Base-by-base conservation (phyloP, 2,888 invertebrate genomes). In the Noctua pronuba region DNA sequence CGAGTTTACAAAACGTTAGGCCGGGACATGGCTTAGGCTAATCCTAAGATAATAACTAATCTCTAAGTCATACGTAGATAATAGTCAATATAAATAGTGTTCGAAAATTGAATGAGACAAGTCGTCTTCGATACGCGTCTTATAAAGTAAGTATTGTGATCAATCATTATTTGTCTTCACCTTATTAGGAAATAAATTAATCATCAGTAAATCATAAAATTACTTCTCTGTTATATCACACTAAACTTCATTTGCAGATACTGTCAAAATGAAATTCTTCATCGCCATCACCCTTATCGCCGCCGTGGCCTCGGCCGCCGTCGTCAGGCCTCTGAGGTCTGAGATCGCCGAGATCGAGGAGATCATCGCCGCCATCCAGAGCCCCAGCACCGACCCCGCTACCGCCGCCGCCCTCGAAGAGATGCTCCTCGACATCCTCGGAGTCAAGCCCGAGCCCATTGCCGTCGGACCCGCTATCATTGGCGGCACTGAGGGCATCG, bases 261-360 rank as follows among this genome's bases (percentile, higher is more conserved):
- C 70, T 88, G 88, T 80, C 86, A 92, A 88, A 67, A 95, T 95
- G 95, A 95, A 95, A 92, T 94, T 88, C 93, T 88, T 95, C 88
- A 65, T 94, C 64, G 92, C 92, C 72, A 88, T 95, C 88, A 93
- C 93, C 67, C 88, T 94, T 65, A 88, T 94, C 89, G 94, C 90
- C 86, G 89, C 93, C 85, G 93, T 93, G 91, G 94, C 94, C 70
- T 92, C 93, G 83, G 93, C 92, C 82, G 88, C 89, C 73, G 70
- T 80, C 75, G 7, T 90, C 58, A 89, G 84, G 80, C 92, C 91
- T 60, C 75, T 88, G 73, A 69, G 71, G 66, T 77, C 62, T 41
- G 90, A 90, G 84, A 16, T 84, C 55, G 83, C 88, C 28, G 89
- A 92, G 88, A 68, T 94, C 82, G 85, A 91, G 83, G 89, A 91